Percentiles rank a stretch among this genome's conserved stretches.
Evolutionary conservation across 2,113 vertebrate genomes (phyloP).

Genomic region (Hypomesus transpacificus): DNA sequence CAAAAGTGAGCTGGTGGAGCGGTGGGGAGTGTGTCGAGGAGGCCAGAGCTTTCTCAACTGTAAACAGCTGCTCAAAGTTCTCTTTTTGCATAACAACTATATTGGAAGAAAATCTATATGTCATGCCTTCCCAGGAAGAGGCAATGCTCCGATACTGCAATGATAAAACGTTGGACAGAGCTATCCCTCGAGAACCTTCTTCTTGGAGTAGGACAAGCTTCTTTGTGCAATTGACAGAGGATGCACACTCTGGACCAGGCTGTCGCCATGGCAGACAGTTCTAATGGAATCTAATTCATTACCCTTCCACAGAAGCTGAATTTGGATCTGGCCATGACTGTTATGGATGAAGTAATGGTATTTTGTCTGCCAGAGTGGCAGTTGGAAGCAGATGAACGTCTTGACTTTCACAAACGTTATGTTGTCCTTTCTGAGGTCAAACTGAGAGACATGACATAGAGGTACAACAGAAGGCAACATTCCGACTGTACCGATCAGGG

Average conservation of each 20-base stretch:
- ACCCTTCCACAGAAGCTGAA: constrained; percentile 34
- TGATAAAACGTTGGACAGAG: constrained; percentile 4
- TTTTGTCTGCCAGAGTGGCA: constrained; percentile 32
- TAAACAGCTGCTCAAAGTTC: constrained; percentile 44
- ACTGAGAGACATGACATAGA: neutral
- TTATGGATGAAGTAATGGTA: neutral
- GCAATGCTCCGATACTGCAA: too few relatives aligned
- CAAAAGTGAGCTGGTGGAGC: too few relatives aligned
- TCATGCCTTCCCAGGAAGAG: too few relatives aligned
- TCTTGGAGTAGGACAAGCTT: neutral
- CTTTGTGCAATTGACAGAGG: neutral
- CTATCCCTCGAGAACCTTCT: constrained; percentile 22
- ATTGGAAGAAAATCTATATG: too few relatives aligned
- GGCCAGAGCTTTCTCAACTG: neutral
- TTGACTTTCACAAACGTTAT: constrained; percentile 46
- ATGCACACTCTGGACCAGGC: neutral
- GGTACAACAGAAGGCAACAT: constrained; percentile 24
- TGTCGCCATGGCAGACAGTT: constrained; percentile 39
- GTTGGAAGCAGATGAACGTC: constrained; percentile 37
- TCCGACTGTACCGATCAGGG: neutral
- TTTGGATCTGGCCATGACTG: neutral
- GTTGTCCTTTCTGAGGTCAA: constrained; percentile 16
- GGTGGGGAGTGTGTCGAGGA: too few relatives aligned
- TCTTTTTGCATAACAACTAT: neutral
- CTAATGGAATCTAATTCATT: constrained; percentile 53